Percentiles rank a stretch among this genome's conserved stretches.
Conservation (phyloP, 2,888 invertebrate genomes). For the Blera fallax region DNA sequence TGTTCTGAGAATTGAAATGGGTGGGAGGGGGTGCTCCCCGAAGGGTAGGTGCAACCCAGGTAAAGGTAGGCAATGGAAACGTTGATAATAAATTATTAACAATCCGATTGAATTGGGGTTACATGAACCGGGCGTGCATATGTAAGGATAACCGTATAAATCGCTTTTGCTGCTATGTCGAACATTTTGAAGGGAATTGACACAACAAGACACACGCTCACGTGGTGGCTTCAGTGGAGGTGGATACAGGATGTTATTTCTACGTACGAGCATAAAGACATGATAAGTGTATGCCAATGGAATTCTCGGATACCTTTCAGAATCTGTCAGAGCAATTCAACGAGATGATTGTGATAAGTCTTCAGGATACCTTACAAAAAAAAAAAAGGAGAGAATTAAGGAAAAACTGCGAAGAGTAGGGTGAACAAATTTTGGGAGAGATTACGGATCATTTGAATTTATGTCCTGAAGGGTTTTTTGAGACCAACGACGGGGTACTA, state of each 20-base stretch:
- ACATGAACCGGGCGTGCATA: conserved; percentile 53
- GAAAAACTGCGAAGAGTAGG: neutral
- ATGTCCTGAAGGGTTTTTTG: too few species aligned
- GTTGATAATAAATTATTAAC: conserved; percentile 72
- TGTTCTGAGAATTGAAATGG: neutral
- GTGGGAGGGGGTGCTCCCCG: neutral
- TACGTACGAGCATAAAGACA: neutral
- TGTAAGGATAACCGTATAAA: conserved; percentile 58
- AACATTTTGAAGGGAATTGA: conserved; percentile 49
- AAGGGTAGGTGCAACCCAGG: conserved; percentile 19
- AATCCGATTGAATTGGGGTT: conserved; percentile 71
- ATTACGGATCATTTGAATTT: too few species aligned
- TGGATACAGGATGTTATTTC: too few species aligned
- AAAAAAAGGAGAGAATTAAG: neutral
- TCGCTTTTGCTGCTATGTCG: conserved; percentile 27
- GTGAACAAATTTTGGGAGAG: too few species aligned
- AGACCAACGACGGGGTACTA: too few species aligned
- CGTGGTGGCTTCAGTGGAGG: neutral
- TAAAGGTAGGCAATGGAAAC: conserved; percentile 60
- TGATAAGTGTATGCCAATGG: conserved; percentile 4
- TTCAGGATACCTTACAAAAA: too few species aligned
- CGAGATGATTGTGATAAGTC: conserved; percentile 8
- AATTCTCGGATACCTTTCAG: conserved; percentile 1
- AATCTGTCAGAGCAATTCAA: conserved; percentile 11
- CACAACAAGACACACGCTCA: conserved; percentile 48